Evolutionary conservation across 53 echinoderm and acorn worm genomes (phyloP).

Genomic region (Actinopyga echinites): DNA sequence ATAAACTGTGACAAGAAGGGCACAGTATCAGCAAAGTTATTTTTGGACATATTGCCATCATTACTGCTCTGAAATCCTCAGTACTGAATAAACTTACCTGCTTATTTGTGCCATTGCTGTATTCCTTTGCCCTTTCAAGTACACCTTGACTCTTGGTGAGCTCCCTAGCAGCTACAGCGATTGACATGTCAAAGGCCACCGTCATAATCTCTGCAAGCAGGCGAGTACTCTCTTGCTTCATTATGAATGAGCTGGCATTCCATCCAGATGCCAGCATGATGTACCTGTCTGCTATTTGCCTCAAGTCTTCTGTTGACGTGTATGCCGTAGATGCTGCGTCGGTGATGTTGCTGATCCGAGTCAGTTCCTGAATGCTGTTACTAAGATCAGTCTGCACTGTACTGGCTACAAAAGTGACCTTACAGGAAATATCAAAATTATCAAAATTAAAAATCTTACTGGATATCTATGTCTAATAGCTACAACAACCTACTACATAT

Average conservation of each 20-base stretch:
- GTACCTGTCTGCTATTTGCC: neutral
- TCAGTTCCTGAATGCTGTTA: neutral
- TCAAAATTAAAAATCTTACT: neutral
- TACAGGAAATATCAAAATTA: neutral
- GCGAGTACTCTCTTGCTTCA: neutral
- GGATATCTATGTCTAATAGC: no score
- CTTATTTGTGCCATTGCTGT: neutral
- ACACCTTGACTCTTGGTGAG: neutral
- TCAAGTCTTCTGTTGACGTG: neutral
- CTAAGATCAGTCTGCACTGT: neutral
- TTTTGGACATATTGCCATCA: no score
- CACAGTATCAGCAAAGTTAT: no score
- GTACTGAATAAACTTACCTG: neutral
- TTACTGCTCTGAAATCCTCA: no score
- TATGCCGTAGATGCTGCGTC: neutral
- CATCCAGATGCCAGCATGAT: neutral
- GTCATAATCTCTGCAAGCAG: neutral
- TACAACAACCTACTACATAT: no score
- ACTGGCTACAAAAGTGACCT: neutral
- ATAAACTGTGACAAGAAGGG: no score
- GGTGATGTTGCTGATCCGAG: neutral
- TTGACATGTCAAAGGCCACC: neutral
- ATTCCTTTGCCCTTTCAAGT: neutral
- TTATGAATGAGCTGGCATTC: neutral
- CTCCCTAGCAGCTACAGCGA: neutral